Base-by-base conservation (phyloP, 2,113 vertebrate genomes). In the Phylloscopus trochiloides region DNA sequence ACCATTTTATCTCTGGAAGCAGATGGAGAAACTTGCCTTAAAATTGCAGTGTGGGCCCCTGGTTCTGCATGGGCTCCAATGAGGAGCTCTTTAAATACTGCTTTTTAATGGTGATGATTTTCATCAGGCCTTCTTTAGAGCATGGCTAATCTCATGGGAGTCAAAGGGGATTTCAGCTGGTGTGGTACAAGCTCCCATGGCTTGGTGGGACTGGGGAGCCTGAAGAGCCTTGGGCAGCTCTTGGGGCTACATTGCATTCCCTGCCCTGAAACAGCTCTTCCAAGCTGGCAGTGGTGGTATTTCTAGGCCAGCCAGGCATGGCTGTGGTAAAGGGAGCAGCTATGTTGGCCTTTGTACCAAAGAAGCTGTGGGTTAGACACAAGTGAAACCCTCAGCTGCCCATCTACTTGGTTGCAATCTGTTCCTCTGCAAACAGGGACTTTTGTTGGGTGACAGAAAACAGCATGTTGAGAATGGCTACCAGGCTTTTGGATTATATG, bases 181-280 rank as follows among this genome's bases (percentile, higher is more conserved):
- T 38, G 43, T 34, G 51, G 28, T 3, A 12, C 20, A 31, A 67
- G 9, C 12, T 68, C 20, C 74, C 8, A 1, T 0, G 2, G 28
- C 8, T 86, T 28, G 40, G 45, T 0, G 0, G 70, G 36, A 47
- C 15, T 7, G 5, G 66, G 28, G 43, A 90, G 31, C 2, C 0
- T 3, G 3, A 7, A 18, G 29, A 75, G 16, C 28, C 38, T 42
- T 25, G 55, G 51, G 40, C 48, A 83, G 28, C 17, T 2, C 42
- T 25, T 40, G 42, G 22, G 28, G 43, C 40, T 1, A 1, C 13
- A 0, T 1, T 25, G 45, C 50, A 51, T 7, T 9, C 21, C 10
- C n/a, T 40, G 20, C 24, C 36, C 70, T 65, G 8, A 47, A 26
- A 20, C 40, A 52, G 45, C 36, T 40, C 9, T n/a, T 34, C 16